A percentile compares a stretch with the other conserved stretches of the same genome.
Evolutionary conservation across 2,888 invertebrate species (phyloP).

Genomic region (Scaptomyza flava): DNA sequence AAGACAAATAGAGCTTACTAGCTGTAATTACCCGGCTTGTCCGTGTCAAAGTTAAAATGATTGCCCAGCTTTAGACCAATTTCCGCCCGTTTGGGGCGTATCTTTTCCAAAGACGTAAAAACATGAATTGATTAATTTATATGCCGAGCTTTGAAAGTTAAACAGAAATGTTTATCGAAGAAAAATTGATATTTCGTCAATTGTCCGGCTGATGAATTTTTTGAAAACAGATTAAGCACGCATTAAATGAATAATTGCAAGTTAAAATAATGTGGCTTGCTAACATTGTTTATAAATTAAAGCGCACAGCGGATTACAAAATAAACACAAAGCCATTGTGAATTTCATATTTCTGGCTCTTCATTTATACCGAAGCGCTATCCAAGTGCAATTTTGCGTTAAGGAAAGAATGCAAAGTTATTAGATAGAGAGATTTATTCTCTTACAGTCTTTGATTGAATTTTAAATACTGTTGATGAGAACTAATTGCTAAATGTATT

Average conservation of each 20-base stretch:
- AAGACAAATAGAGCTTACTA: slow-evolving; percentile 18
- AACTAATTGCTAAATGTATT: too few species aligned
- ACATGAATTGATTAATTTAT: slow-evolving; percentile 16
- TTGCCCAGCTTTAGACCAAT: slow-evolving; percentile 6
- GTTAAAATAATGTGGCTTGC: not conserved
- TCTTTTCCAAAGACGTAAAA: not conserved
- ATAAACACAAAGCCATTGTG: not conserved
- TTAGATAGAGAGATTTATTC: not conserved
- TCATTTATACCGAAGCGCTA: too few species aligned
- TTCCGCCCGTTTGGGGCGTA: not conserved
- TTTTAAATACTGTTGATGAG: too few species aligned
- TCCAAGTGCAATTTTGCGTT: not conserved
- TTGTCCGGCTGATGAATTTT: not conserved
- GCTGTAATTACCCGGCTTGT: slow-evolving; percentile 17
- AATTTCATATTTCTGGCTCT: too few species aligned
- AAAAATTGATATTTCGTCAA: slow-evolving; percentile 11
- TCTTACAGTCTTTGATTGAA: not conserved
- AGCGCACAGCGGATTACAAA: too few species aligned
- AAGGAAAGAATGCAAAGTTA: not conserved
- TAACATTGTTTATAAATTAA: not conserved
- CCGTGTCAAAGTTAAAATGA: slow-evolving; percentile 14
- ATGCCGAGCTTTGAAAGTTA: slow-evolving; percentile 5
- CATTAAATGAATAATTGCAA: slow-evolving; percentile 4
- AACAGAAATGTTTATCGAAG: slow-evolving; percentile 9
- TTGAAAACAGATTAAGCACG: slow-evolving; percentile 6